Conservation (phyloP, 2,797 vertebrate species). For the Anas acuta region DNA sequence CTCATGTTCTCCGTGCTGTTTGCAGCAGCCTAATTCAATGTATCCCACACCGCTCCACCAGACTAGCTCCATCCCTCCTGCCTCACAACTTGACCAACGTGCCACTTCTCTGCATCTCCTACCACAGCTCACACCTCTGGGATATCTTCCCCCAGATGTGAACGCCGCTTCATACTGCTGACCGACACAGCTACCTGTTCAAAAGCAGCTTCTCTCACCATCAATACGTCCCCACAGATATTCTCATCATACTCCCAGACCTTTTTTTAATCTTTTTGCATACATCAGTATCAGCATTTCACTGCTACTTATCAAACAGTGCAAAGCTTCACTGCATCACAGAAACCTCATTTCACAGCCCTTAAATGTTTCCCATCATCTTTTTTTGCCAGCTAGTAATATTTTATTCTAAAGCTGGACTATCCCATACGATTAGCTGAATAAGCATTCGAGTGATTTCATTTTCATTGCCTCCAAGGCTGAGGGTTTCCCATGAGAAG, state of each 20-base stretch:
- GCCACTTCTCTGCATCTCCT: neutral
- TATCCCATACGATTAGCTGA: constrained; percentile 1
- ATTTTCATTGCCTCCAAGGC: constrained; percentile 22
- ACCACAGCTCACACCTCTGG: neutral
- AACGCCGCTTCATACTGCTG: neutral
- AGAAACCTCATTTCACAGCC: constrained; percentile 9
- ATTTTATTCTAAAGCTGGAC: constrained; percentile 6
- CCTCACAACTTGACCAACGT: neutral
- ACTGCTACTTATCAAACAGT: neutral
- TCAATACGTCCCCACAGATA: neutral
- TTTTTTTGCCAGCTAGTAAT: constrained; percentile 19
- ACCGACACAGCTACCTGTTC: neutral
- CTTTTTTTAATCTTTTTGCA: neutral
- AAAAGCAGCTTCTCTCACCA: neutral
- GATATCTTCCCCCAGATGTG: neutral
- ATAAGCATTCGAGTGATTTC: constrained; percentile 14
- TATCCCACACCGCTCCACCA: neutral
- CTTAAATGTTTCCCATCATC: neutral
- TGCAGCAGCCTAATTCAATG: neutral
- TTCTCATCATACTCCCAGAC: neutral
- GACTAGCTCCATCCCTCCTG: neutral
- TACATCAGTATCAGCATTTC: neutral
- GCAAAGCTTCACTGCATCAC: constrained; percentile 16
- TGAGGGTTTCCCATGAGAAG: constrained; percentile 32
- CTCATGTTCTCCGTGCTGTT: neutral